Evolutionary conservation across 2,113 vertebrate species (phyloP).

Genomic region (Theropithecus gelada): DNA sequence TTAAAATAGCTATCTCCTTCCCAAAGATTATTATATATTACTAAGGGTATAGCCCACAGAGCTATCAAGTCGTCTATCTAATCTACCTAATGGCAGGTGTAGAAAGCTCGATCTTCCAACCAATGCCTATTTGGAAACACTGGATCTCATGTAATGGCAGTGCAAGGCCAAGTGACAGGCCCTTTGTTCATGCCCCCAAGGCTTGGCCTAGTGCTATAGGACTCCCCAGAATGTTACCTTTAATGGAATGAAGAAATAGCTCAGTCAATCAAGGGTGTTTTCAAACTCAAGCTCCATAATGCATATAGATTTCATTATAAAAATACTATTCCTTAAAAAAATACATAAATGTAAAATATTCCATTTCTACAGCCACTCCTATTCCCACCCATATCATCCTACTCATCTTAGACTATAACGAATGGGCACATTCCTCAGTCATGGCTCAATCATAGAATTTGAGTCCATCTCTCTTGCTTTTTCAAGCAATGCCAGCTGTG

Average conservation of each 20-base stretch:
- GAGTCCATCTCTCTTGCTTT: neutral
- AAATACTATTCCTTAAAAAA: conserved; percentile 88
- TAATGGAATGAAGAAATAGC: conserved; percentile 71
- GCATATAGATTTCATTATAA: conserved; percentile 81
- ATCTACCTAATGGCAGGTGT: neutral
- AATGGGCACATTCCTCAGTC: conserved; percentile 27
- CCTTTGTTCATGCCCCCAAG: conserved; percentile 54
- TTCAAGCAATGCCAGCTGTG: conserved; percentile 39
- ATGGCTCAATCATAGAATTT: neutral
- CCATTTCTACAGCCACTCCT: conserved; percentile 72
- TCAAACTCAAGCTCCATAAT: conserved; percentile 77
- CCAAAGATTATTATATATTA: conserved; percentile 17
- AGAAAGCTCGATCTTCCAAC: conserved; percentile 1
- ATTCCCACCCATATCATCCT: conserved; percentile 52
- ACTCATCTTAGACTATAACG: conserved; percentile 28
- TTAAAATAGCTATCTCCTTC: conserved; percentile 16
- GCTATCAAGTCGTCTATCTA: neutral
- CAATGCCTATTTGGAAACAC: neutral
- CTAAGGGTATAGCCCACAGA: neutral
- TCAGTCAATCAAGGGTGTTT: conserved; percentile 65
- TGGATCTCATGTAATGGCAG: neutral
- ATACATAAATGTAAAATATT: conserved; percentile 84
- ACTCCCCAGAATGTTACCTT: conserved; percentile 71
- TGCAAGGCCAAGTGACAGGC: conserved; percentile 20
- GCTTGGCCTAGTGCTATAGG: conserved; percentile 64